phyloP scores from a whole-genome alignment of 2,797 vertebrate species.

The Hoplostethus atlanticus region DNA sequence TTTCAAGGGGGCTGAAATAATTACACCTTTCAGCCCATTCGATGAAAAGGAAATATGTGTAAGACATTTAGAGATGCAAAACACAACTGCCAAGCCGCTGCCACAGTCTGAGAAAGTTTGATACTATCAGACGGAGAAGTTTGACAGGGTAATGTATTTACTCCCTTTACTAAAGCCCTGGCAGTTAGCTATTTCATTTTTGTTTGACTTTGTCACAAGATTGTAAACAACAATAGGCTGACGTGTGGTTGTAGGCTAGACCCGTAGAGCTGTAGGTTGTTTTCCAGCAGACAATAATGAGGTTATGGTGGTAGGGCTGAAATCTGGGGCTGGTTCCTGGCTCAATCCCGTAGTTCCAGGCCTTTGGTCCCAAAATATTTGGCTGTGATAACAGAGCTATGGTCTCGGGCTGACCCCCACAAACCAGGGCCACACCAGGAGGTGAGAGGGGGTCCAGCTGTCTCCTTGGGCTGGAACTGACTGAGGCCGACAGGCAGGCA shows the following conservation, averaged over 20 bases:
- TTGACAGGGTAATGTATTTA: slow-evolving; percentile 17
- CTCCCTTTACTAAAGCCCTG: not conserved
- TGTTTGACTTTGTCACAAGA: not conserved
- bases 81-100: slow-evolving; percentile 62
- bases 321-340: slow-evolving; percentile 9
- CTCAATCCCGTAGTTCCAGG: slow-evolving; percentile 49
- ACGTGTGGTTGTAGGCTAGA: slow-evolving; percentile 14
- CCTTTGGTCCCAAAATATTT: slow-evolving; percentile 42
- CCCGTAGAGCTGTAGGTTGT: not conserved
- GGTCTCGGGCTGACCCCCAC: slow-evolving; percentile 56
- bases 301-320: slow-evolving; percentile 15
- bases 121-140: slow-evolving; percentile 42
- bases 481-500: slow-evolving; percentile 38
- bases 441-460: slow-evolving; percentile 84
- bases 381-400: not conserved
- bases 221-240: slow-evolving; percentile 6
- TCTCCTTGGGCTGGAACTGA: slow-evolving; percentile 73
- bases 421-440: slow-evolving; percentile 53
- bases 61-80: slow-evolving; percentile 79
- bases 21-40: slow-evolving; percentile 85
- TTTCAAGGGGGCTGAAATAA: slow-evolving; percentile 86
- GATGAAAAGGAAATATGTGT: slow-evolving; percentile 80
- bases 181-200: not conserved
- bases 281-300: slow-evolving; percentile 38
- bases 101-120: slow-evolving; percentile 64